Conservation (phyloP, 2,113 vertebrate species). For the Epinephelus lanceolatus region DNA sequence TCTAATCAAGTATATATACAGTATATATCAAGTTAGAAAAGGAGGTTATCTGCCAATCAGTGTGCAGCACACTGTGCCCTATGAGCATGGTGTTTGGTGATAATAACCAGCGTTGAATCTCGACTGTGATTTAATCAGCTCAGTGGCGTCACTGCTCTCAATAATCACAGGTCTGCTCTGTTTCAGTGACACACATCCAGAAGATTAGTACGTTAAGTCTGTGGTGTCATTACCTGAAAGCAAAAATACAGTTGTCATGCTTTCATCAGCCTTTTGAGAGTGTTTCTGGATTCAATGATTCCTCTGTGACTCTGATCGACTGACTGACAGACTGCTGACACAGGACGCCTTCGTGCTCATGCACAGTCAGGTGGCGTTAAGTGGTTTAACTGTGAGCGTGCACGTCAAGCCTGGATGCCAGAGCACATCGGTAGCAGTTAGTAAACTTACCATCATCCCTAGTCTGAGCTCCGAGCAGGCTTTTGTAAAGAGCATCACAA, state of each 20-base stretch:
- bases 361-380: slow-evolving; percentile 51
- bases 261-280: not conserved
- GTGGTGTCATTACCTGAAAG: slow-evolving; percentile 20
- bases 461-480: slow-evolving; percentile 56
- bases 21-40: not conserved
- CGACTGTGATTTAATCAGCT: slow-evolving; percentile 21
- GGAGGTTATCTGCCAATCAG: not conserved
- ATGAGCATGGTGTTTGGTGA: slow-evolving; percentile 4
- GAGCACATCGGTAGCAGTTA: slow-evolving; percentile 24
- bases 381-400: slow-evolving; percentile 56
- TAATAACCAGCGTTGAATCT: slow-evolving; percentile 5
- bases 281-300: not conserved
- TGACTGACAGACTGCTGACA: slow-evolving; percentile 20
- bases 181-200: not conserved
- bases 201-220: not conserved
- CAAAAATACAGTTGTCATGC: not conserved
- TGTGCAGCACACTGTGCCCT: slow-evolving; percentile 10
- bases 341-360: slow-evolving; percentile 63
- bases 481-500: slow-evolving; percentile 67
- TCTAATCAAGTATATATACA: not conserved
- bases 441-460: slow-evolving; percentile 57
- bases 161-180: slow-evolving; percentile 20
- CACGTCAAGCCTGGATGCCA: slow-evolving; percentile 34
- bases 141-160: not conserved
- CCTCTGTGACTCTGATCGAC: slow-evolving; percentile 10